phyloP scores from a whole-genome alignment of 2,888 invertebrate genomes.

The Tenthredo amoena region DNA sequence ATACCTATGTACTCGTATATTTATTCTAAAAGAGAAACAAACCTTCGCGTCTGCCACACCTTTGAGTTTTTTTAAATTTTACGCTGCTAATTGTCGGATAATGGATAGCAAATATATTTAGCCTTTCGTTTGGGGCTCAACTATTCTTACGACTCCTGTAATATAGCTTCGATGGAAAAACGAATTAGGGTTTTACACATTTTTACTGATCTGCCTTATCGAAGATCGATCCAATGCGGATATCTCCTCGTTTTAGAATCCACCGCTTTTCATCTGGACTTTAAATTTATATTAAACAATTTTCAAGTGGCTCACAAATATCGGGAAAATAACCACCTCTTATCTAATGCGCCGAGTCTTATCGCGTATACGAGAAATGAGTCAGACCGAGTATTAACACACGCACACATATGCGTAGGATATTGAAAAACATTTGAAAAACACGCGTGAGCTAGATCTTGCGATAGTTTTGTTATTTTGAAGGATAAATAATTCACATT shows the following conservation, averaged over 20 bases:
- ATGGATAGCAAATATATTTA: too few species aligned
- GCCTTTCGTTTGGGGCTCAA: too few species aligned
- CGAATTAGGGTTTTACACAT: too few species aligned
- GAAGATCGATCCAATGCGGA: not conserved
- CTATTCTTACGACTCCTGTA: too few species aligned
- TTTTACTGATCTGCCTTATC: not conserved
- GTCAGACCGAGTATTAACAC: not conserved
- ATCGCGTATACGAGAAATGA: not conserved
- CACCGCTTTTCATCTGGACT: not conserved
- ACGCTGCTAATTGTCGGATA: too few species aligned
- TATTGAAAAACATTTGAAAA: not conserved
- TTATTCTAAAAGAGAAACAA: not conserved
- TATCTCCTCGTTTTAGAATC: not conserved
- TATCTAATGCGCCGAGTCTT: not conserved
- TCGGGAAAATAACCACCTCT: not conserved
- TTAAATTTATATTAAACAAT: not conserved
- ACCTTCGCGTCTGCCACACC: not conserved
- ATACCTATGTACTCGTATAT: not conserved
- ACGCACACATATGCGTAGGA: not conserved
- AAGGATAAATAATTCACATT: too few species aligned
- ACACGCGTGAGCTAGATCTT: not conserved
- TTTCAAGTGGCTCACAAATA: conserved; percentile 10
- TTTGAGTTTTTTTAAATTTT: too few species aligned
- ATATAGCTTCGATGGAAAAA: too few species aligned
- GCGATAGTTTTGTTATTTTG: not conserved